These are phyloP conservation scores for Sinocyclocheilus rhinocerous DNA, from an alignment of 2,113 vertebrate species.

Conservation along the genomic window DNA sequence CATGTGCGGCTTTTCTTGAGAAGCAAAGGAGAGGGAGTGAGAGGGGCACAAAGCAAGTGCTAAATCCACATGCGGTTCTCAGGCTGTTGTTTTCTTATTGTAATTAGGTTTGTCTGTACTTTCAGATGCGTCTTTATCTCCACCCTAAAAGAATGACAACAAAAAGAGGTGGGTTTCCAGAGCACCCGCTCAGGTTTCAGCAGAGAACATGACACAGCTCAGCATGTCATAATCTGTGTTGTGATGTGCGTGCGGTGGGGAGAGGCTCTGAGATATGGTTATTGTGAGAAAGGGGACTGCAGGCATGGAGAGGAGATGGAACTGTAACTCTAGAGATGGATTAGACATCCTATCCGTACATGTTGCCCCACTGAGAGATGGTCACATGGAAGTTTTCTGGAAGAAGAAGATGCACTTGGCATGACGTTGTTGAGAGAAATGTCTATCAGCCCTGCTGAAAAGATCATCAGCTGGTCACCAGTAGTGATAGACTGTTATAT, in stretches of 20 bases:
- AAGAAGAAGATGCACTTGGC: background rate
- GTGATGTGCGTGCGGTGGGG: constrained; percentile 8
- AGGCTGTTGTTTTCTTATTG: constrained; percentile 10
- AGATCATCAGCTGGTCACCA: background rate
- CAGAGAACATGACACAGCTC: background rate
- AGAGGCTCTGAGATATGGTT: background rate
- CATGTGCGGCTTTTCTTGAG: constrained; percentile 17
- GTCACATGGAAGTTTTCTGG: background rate
- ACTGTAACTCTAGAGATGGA: constrained; percentile 19
- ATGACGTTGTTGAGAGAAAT: background rate
- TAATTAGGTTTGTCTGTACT: constrained; percentile 35
- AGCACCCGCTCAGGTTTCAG: background rate
- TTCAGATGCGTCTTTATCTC: background rate
- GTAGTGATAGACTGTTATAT: background rate
- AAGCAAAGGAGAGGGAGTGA: background rate
- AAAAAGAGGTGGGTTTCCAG: constrained; percentile 18
- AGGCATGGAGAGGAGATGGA: background rate
- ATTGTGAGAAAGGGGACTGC: constrained; percentile 22
- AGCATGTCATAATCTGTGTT: constrained; percentile 4
- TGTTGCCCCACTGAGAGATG: background rate
- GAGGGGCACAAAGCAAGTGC: background rate
- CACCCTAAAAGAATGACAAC: constrained; percentile 40
- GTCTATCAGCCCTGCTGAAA: background rate
- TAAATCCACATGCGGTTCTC: background rate
- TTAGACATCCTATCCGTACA: constrained; percentile 14